Percentiles rank a stretch among this genome's conserved stretches.
phyloP scores from a whole-genome alignment of 2,797 vertebrate genomes.

The Phoebastria nigripes region DNA sequence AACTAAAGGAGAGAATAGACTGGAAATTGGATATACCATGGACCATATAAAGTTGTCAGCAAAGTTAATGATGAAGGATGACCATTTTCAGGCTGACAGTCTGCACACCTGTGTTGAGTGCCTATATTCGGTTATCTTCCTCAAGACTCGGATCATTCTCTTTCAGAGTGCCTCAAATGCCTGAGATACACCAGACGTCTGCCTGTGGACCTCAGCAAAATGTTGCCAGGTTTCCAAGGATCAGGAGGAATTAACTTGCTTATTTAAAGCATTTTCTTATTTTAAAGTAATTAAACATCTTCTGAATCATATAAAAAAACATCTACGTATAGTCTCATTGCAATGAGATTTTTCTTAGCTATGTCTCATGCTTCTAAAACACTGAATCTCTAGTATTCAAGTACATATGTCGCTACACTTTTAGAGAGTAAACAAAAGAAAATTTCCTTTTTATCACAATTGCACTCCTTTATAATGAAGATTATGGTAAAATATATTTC shows the following conservation, averaged over 20 bases:
- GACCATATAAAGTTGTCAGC: neutral
- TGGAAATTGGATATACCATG: neutral
- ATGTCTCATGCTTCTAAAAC: neutral
- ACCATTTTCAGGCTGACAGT: slow-evolving; percentile 29
- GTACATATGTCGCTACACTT: neutral
- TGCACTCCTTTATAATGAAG: neutral
- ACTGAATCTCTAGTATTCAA: neutral
- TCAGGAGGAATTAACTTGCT: slow-evolving; percentile 41
- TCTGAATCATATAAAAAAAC: neutral
- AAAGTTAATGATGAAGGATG: neutral
- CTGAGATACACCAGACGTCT: slow-evolving; percentile 24
- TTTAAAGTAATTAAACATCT: neutral
- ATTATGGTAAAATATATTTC: neutral
- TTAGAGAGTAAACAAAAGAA: neutral
- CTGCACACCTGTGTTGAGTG: slow-evolving; percentile 21
- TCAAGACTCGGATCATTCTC: slow-evolving; percentile 11
- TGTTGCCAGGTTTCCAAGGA: neutral
- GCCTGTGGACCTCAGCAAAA: neutral
- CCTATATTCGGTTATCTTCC: slow-evolving; percentile 1
- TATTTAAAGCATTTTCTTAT: slow-evolving; percentile 1
- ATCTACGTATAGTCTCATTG: neutral
- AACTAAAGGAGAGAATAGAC: slow-evolving; percentile 10
- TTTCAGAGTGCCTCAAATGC: neutral
- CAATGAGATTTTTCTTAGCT: neutral
- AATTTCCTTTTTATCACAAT: neutral